These are phyloP conservation scores for Tympanuchus pallidicinctus DNA, from an alignment of 2,113 vertebrate genomes.

Conservation along the genomic window DNA sequence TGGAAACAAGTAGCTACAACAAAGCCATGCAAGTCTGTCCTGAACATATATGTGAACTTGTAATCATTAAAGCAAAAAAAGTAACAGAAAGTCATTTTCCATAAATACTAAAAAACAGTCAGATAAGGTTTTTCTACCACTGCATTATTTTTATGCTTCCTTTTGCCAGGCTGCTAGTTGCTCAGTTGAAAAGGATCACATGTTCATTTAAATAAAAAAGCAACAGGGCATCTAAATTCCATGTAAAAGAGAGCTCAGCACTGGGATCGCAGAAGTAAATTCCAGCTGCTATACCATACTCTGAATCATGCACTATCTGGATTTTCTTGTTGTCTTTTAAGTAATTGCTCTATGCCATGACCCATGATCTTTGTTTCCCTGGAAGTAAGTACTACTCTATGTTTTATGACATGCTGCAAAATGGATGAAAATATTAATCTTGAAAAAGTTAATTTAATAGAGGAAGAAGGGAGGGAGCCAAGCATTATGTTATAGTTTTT, in stretches of 20 bases:
- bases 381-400: background rate
- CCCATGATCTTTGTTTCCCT: background rate
- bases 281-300: background rate
- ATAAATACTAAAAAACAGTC: background rate
- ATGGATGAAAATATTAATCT: conserved; percentile 56
- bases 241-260: background rate
- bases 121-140: background rate
- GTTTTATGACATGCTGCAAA: conserved; percentile 34
- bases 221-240: background rate
- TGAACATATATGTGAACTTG: background rate
- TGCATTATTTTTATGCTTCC: background rate
- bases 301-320: background rate
- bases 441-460: conserved; percentile 17
- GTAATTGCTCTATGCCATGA: background rate
- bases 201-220: background rate
- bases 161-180: background rate
- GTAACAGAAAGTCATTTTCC: background rate
- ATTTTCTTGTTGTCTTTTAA: background rate
- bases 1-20: conserved; percentile 62
- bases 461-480: conserved; percentile 33
- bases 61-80: background rate
- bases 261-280: background rate
- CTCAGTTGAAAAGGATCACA: background rate
- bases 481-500: background rate
- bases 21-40: background rate